A percentile compares a stretch with the other conserved stretches of the same genome.
Evolutionary conservation across 2,113 vertebrate species (phyloP).

Genomic region (Pelusios castaneus): DNA sequence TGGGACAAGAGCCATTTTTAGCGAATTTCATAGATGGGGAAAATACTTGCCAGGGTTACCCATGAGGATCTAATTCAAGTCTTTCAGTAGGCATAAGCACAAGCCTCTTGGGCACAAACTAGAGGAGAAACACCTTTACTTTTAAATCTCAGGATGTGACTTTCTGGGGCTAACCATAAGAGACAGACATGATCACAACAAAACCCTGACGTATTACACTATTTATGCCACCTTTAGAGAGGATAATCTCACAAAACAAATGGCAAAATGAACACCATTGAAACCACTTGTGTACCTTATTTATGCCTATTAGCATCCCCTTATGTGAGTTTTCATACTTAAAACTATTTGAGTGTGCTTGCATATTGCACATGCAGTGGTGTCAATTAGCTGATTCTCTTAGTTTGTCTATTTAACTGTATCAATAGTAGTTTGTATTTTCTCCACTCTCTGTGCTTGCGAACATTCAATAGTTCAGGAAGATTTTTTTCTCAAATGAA

Average conservation of each 20-base stretch:
- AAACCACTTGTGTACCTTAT: too few relatives aligned
- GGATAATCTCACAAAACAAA: background rate
- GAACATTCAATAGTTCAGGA: too few relatives aligned
- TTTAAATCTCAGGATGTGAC: background rate
- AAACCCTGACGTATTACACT: background rate
- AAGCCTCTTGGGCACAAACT: background rate
- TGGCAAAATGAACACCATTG: background rate
- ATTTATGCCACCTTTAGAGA: background rate
- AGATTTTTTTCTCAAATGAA: too few relatives aligned
- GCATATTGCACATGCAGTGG: too few relatives aligned
- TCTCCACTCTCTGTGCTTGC: too few relatives aligned
- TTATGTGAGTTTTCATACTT: too few relatives aligned
- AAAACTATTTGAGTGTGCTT: too few relatives aligned
- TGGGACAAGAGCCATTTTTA: background rate
- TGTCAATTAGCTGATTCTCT: too few relatives aligned
- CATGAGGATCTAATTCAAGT: background rate
- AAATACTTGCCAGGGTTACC: background rate
- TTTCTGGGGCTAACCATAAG: background rate
- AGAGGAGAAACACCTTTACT: background rate
- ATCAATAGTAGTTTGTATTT: too few relatives aligned
- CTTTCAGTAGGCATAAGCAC: background rate
- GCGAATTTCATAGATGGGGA: background rate
- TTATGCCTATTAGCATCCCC: too few relatives aligned
- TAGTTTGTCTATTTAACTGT: too few relatives aligned
- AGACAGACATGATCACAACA: background rate